Base-by-base conservation (phyloP, 2,888 invertebrate species). In the Orchesella flavescens region DNA sequence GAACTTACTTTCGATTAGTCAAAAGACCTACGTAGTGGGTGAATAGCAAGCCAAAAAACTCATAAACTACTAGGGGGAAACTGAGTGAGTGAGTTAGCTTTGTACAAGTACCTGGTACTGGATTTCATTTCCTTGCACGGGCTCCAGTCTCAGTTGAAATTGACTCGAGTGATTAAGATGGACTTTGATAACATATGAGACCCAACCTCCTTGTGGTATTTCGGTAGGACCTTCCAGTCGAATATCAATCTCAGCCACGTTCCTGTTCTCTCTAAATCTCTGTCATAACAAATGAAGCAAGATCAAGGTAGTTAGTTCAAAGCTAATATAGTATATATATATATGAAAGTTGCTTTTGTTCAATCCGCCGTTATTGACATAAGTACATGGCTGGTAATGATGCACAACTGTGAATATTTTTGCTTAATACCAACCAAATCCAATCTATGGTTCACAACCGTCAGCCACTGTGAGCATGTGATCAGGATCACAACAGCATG, bases 181-280 rank as follows among this genome's bases (percentile, higher is more conserved):
- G 57, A 86, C 82, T 74, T 82, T 86, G 53, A 86, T 83, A 17
- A 34, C 21, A 79, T 82, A 86, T 0, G 86, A 83, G 15, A 81
- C 68, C 86, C 86, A 86, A 0, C 85, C 86, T 17, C 86, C 86
- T 69, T 86, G 86, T 4, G 81, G 86, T 15, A 86, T 83, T 59
- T 85, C 86, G 34, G 71, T 72, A 0, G 86, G 85, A 15, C 86
- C 86, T 72, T 81, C 76, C 13, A 86, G 55, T 17, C 59, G 49
- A 21, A 86, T 46, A 44, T 82, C 63, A 49, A 85, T 71, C 34
- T 63, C 80, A 3, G 46, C 61, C 49, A n/a, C 61, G 44, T 59
- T 66, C 19, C 68, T 66, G 15, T 12, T 57, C 43, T 65, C 65
- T 3, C 49, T 17, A 19, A 68, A 81, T 46, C 69, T 68, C 80